Base-by-base conservation (phyloP, 2,113 vertebrate species). In the Aspidoscelis tigris region DNA sequence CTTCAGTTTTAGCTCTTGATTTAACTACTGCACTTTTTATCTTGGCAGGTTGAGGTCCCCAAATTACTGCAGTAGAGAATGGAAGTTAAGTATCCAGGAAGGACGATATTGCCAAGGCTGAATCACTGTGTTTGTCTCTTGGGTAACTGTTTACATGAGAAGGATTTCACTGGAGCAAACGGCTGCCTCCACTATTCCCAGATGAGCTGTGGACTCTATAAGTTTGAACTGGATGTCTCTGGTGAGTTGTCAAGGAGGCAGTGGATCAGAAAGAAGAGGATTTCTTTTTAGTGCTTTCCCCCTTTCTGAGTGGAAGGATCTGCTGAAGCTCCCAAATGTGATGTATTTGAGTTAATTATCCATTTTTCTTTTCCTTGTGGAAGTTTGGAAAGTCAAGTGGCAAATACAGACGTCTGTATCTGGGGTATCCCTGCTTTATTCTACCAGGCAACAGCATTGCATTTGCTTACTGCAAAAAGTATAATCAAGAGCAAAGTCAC, bases 1-100 rank as follows among this genome's bases (percentile, higher is more conserved):
- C 50, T 78, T 71, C 0, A n/a, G 53, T 39, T 47, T 76, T n/a
- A 64, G 8, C 3, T 3, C 14, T 22, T 89, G 78, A 18, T 41
- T 26, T 43, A 66, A 76, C 72, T 58, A 3, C 12, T 85, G 86
- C 64, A 22, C 0, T 66, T 65, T 87, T 76, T 86, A 81, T 85
- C 80, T 58, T n/a, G 44, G 41, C 95, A 99, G 98, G 98, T 99
- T 91, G 95, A 96, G 24, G 93, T 99, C 72, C 98, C 98, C 80
- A 99, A 98, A 92, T 96, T 97, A 93, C 93, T 98, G 94, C 97
- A 97, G 89, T 98, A 95, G 94, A 82, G 71, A 84, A 26, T 0
- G 0, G 81, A 80, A 86, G 64, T 72, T 10, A 47, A 78, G 55
- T 75, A 73, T 87, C 47, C 76, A 75, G 53, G 88, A 86, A 5